Conservation (phyloP, 2,797 vertebrate species). For the Phylloscopus collybita region DNA sequence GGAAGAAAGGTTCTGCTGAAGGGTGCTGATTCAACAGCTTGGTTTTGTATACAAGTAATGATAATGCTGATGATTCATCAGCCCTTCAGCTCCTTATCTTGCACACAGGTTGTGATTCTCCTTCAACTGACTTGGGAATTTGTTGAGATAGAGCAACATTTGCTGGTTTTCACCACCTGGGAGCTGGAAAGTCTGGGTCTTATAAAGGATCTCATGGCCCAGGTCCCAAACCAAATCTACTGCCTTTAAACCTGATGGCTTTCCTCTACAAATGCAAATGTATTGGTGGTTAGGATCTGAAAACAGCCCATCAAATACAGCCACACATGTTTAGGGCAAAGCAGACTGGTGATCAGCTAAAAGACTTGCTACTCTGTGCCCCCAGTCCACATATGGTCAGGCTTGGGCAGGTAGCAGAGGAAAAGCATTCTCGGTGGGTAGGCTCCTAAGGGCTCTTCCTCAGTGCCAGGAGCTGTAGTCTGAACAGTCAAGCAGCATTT, state of each 20-base stretch:
- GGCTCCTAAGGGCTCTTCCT: neutral
- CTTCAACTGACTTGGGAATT: neutral
- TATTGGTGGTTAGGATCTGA: neutral
- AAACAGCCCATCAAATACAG: neutral
- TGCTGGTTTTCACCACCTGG: neutral
- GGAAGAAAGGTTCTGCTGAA: neutral
- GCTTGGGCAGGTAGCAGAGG: neutral
- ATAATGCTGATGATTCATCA: neutral
- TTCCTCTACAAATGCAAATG: neutral
- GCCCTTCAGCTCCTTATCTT: neutral
- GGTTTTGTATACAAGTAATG: neutral
- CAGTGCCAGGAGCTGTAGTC: neutral
- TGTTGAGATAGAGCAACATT: neutral
- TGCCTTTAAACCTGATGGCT: neutral
- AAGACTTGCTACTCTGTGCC: neutral
- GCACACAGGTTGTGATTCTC: neutral
- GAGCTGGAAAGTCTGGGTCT: neutral
- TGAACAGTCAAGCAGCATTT: neutral
- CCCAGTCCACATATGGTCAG: neutral
- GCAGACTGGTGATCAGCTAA: neutral
- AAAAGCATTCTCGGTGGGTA: neutral
- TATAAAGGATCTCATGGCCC: neutral
- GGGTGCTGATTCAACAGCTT: neutral
- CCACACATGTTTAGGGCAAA: neutral
- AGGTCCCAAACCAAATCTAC: neutral